These are phyloP conservation scores for Archips xylosteana DNA, from an alignment of 2,888 invertebrate species.

Conservation along the genomic window DNA sequence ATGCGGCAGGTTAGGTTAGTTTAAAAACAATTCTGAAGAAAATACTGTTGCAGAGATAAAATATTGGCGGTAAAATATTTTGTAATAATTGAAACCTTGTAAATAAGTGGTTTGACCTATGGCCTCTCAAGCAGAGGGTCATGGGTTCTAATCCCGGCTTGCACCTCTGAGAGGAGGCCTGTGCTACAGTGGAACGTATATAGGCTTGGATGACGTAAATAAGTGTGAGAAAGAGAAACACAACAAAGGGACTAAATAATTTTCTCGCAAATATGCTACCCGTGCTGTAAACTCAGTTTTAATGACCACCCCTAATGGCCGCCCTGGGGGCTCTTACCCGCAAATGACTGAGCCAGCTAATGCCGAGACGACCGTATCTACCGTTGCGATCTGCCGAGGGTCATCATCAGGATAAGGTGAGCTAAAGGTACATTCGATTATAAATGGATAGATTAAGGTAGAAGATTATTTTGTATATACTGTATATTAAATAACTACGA, in stretches of 20 bases:
- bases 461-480: neutral
- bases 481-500: neutral
- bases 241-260: neutral
- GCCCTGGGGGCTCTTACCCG: slow-evolving; percentile 21
- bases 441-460: neutral
- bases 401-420: neutral
- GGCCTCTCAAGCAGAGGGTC: no score
- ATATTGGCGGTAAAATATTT: no score
- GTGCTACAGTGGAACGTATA: no score
- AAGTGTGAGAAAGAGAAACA: neutral
- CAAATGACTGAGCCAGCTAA: slow-evolving; percentile 23
- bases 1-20: no score
- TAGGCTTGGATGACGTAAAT: no score
- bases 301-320: slow-evolving; percentile 18
- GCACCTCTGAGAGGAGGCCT: no score
- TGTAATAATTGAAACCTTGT: no score
- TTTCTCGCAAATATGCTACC: neutral
- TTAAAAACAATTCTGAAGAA: no score
- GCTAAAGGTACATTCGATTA: neutral
- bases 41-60: no score
- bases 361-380: slow-evolving; percentile 17
- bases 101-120: no score
- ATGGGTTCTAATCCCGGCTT: no score
- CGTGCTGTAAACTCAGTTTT: slow-evolving; percentile 20
- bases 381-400: slow-evolving; percentile 3